Base-by-base conservation (phyloP, 2,797 vertebrate genomes). In the Streptopelia turtur region DNA sequence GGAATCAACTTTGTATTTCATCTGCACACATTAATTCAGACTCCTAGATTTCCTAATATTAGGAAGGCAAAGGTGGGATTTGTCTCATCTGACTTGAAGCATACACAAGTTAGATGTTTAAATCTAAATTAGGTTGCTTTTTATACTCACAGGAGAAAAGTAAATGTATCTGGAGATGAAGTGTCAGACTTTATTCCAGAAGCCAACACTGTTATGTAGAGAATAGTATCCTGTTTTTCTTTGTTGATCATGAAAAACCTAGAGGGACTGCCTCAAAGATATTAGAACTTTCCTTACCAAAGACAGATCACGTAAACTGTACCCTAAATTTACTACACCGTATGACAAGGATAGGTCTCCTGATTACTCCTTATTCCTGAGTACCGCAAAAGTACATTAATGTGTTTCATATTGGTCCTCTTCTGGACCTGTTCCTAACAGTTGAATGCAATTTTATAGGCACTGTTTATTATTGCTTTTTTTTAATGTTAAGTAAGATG, bases 201-300 rank as follows among this genome's bases (percentile, higher is more conserved):
- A 84, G 8, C n/a, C 37, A 72, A 28, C 16, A 43, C 50, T 72
- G 13, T 61, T 79, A 68, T 30, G 13, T 31, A 69, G 47, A 89
- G 16, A 30, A 63, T 84, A 76, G 84, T 91, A 91, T 93, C 70
- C 74, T 87, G 16, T 47, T 69, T 83, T 80, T 10, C n/a, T 85
- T 74, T 43, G 20, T 90, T 64, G 59, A 18, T 69, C 28, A 5
- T 60, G 71, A 94, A 89, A 94, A 94, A 72, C 52, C 35, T 96
- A 81, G 83, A 91, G 83, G 50, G 56, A 76, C 52, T 79, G 39
- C 2, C 47, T 90, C 25, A 90, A 83, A 93, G 47, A 37, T 72
- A 59, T 10, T 31, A 17, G 25, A 93, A 35, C 15, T 47, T 84
- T 78, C 74, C 43, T 69, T 88, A 37, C 50, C 50, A 31, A 76